Evolutionary conservation across 2,113 vertebrate genomes (phyloP).

Genomic region (Cyprichromis sp.): DNA sequence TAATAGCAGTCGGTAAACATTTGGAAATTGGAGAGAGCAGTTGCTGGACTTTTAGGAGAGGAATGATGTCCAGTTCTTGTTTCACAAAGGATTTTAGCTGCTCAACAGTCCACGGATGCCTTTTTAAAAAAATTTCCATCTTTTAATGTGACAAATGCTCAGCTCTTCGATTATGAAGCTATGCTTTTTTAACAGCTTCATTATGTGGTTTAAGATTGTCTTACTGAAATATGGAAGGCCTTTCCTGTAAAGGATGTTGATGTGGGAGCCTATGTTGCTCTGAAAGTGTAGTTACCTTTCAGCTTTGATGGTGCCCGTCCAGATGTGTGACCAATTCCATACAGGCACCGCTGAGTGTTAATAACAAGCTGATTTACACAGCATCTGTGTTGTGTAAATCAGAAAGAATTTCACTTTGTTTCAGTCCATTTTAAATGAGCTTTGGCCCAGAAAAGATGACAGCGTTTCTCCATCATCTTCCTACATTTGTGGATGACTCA

Average conservation of each 20-base stretch:
- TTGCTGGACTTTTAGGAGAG: not conserved
- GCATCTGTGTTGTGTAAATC: not conserved
- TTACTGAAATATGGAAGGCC: not conserved
- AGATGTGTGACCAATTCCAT: not conserved
- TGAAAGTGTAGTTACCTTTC: not conserved
- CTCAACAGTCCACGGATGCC: not conserved
- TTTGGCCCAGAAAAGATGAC: not conserved
- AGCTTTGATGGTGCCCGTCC: not conserved
- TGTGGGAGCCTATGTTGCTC: not conserved
- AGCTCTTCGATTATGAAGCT: not conserved
- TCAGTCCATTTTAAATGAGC: not conserved
- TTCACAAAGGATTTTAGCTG: not conserved
- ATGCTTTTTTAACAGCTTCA: not conserved
- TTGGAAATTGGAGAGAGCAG: not conserved
- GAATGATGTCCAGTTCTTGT: not conserved
- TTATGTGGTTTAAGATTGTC: not conserved
- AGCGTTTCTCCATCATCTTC: not conserved
- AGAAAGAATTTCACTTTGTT: not conserved
- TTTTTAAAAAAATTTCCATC: accelerated
- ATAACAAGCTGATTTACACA: not conserved
- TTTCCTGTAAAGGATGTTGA: not conserved
- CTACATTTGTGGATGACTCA: not conserved
- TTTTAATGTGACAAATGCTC: not conserved
- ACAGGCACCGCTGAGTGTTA: not conserved
- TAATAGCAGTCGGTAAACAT: not conserved